phyloP scores from a whole-genome alignment of 2,888 invertebrate genomes.

The Amphipoea lucens region DNA sequence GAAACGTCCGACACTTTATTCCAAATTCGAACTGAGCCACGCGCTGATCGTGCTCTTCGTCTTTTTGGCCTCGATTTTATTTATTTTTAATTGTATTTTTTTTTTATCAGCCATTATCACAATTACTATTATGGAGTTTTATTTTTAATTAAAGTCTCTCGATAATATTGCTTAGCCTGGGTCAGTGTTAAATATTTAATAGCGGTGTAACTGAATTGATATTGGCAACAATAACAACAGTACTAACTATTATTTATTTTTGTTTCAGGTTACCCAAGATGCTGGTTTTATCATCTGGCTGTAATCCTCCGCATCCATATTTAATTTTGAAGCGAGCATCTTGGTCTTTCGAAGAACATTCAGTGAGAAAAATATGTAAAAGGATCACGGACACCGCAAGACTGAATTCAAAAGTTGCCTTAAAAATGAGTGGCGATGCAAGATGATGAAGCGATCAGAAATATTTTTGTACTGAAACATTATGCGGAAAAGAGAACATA shows the following conservation, averaged over 20 bases:
- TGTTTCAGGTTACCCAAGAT: conserved; percentile 85
- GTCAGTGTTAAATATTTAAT: conserved; percentile 40
- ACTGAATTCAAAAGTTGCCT: conserved; percentile 84
- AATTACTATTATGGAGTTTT: not conserved
- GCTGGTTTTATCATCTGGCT: conserved; percentile 77
- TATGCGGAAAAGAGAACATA: conserved; percentile 75
- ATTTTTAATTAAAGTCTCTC: conserved; percentile 4
- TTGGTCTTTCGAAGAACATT: conserved; percentile 54
- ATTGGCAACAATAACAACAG: conserved; percentile 1
- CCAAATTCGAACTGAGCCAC: conserved; percentile 72
- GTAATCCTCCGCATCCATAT: conserved; percentile 67
- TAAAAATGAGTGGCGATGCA: conserved; percentile 80
- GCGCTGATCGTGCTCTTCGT: conserved; percentile 50
- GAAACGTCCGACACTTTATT: conserved; percentile 76
- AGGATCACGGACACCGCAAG: conserved; percentile 72
- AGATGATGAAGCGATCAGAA: conserved; percentile 79
- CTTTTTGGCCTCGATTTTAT: conserved; percentile 47
- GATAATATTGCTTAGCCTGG: conserved; percentile 24
- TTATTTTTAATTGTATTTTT: conserved; percentile 45
- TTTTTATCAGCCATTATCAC: conserved; percentile 1
- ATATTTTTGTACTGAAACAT: conserved; percentile 75
- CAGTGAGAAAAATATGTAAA: conserved; percentile 73
- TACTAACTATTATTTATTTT: conserved; percentile 56
- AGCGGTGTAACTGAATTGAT: conserved; percentile 7
- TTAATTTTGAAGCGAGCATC: conserved; percentile 59